Base-by-base conservation (phyloP, 2,797 vertebrate species). In the Zalophus californianus region DNA sequence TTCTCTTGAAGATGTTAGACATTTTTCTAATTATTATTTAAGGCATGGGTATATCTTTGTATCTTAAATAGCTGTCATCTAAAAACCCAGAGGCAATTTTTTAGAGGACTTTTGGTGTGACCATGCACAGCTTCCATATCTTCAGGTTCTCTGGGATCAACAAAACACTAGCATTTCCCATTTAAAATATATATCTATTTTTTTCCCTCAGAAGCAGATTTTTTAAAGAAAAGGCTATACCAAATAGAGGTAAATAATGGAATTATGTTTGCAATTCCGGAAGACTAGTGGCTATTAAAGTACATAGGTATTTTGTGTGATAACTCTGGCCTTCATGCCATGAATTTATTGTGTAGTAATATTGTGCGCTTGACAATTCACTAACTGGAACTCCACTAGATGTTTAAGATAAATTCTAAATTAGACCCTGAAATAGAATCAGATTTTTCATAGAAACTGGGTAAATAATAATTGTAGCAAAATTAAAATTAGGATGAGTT, bases 371-470 rank as follows among this genome's bases (percentile, higher is more conserved):
- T 77, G 44, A 25, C 73, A 89, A 73, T 89, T 83, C 29, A 93
- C 13, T 93, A 92, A 62, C 50, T 91, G 20, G 38, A 94, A 27
- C 44, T 56, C 21, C 20, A 16, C 3, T 83, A 64, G 41, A 64
- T 84, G 18, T 56, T 52, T 90, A 93, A 91, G 54, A 91, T 38
- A 82, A 23, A 93, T 60, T 93, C 38, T 66, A 29, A 56, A 1
- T 86, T 83, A 91, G 35, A 86, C 16, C 41, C 35, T 86, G 48
- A 73, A 38, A 56, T 56, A 32, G 48, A 95, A 86, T 68, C 32
- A 62, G 5, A 23, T 72, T 97, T 96, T 96, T 96, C n/a, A 18
- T 91, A 58, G 44, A 84, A 75, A 62, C 35, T 73, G 32, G 29
- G 2, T 13, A 14, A 10, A 38, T 95, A 52, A 68, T 92, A 78